Base-by-base conservation (phyloP, 2,113 vertebrate species). In the Lycocorax pyrrhopterus region DNA sequence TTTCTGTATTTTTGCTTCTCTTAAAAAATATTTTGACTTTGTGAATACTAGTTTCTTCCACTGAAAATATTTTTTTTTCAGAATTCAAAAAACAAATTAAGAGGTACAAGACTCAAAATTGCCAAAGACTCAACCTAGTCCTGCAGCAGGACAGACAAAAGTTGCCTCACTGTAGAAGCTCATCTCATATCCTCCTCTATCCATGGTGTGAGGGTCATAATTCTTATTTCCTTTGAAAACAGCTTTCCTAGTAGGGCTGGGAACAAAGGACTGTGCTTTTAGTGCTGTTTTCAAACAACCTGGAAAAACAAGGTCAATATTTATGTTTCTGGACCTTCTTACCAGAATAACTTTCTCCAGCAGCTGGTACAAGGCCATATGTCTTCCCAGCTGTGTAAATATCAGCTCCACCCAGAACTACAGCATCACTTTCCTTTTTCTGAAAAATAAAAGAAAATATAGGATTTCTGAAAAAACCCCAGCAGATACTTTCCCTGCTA, bases 291-390 rank as follows among this genome's bases (percentile, higher is more conserved):
- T 85, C 73, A 96, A 93, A 58, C 51, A 74, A 51, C 58, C 25
- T 77, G 58, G 46, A 79, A 89, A 96, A 90, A 62, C 20, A 51
- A 71, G 39, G 58, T 41, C n/a, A 51, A 1, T 46, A 66, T 97
- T 94, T 95, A 29, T 33, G 47, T 96, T 95, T 95, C 63, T 80
- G 41, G 35, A 72, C 14, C 49, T 92, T 84, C 95, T 96, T 87
- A 99, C 99, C 96, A 78, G 98, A 97, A 89, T 99, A 99, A 96
- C 96, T 98, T 96, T 99, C 99, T 52, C 98, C 99, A 1, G 98
- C 98, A 3, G 99, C 99, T 13, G 99, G 99, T 37, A 99, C 97
- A 73, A 99, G 96, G 60, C 98, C 98, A 0, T 98, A 98, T 0
- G 64, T 97, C 97, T 99, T 99, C 62, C 99, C 99, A 25, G 99